These are phyloP conservation scores for Macroglossus sobrinus DNA, from an alignment of 2,113 vertebrate genomes.

Conservation along the genomic window DNA sequence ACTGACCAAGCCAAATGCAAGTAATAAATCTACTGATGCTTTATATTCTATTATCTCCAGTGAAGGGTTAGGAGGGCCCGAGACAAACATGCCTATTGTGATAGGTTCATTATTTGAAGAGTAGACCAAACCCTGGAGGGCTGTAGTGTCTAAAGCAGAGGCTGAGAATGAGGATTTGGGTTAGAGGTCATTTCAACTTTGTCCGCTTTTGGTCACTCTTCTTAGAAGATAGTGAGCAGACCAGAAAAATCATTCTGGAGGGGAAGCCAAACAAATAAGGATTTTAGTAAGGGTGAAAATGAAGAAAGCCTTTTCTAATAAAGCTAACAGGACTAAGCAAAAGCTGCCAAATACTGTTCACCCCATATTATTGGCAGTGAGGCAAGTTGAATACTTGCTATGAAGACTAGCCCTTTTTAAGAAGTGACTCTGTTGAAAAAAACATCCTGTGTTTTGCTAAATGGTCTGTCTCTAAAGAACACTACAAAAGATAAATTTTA, in stretches of 20 bases:
- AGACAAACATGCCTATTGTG: not conserved
- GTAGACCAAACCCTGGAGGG: not conserved
- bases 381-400: not conserved
- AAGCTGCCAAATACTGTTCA: not conserved
- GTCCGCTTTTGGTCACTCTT: not conserved
- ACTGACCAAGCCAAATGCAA: constrained; percentile 10
- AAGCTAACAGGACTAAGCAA: not conserved
- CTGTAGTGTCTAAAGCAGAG: not conserved
- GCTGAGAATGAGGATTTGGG: not conserved
- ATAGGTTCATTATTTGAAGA: not conserved
- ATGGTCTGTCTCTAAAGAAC: not conserved
- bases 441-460: constrained; percentile 36
- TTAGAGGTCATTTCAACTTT: not conserved
- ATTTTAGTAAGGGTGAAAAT: not conserved
- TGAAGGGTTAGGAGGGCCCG: not conserved
- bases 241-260: not conserved
- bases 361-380: not conserved
- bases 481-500: not conserved
- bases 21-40: not conserved
- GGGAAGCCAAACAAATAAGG: not conserved
- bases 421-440: not conserved
- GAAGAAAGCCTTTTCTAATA: constrained; percentile 2
- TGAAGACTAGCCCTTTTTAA: constrained; percentile 27
- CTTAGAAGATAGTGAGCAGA: not conserved
- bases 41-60: not conserved